A percentile compares a stretch with the other conserved stretches of the same genome.
Conservation (phyloP, 2,888 invertebrate genomes). For the Andrena trimmerana region DNA sequence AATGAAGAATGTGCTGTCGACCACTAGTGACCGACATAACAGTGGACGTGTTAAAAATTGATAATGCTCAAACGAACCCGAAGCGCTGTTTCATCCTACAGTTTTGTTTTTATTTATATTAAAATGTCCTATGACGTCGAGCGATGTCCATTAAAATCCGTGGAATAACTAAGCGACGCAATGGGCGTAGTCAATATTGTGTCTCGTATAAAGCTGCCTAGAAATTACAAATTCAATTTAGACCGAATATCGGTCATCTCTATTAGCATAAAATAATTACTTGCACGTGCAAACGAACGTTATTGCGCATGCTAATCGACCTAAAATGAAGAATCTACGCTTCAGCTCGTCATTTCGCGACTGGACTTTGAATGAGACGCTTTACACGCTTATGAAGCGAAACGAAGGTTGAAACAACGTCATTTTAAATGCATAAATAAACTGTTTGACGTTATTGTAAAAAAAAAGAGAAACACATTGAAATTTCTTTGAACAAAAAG, state of each 20-base stretch:
- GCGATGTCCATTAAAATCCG: not conserved
- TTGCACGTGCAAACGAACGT: slow-evolving; percentile 20
- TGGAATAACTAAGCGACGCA: not conserved
- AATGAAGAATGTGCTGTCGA: not conserved
- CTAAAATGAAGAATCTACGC: slow-evolving; percentile 48
- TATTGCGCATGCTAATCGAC: slow-evolving; percentile 35
- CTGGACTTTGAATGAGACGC: slow-evolving; percentile 35
- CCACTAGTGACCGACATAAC: not conserved
- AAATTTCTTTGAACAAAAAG: not conserved
- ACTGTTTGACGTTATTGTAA: not conserved
- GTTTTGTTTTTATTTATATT: not conserved
- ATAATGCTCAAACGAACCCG: not conserved
- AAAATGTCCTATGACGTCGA: not conserved
- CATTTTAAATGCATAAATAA: slow-evolving; percentile 19
- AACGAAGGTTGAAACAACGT: not conserved
- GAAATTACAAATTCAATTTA: slow-evolving; percentile 27
- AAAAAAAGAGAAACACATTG: not conserved
- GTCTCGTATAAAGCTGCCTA: not conserved
- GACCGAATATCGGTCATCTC: slow-evolving; percentile 13
- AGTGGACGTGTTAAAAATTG: not conserved
- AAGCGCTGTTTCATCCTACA: not conserved
- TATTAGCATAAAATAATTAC: slow-evolving; percentile 51
- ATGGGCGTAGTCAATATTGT: not conserved
- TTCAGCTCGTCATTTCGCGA: slow-evolving; percentile 34
- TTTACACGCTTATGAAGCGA: not conserved